phyloP scores from a whole-genome alignment of 92 coral and sea anemone species.

The Paragorgia papillata region DNA sequence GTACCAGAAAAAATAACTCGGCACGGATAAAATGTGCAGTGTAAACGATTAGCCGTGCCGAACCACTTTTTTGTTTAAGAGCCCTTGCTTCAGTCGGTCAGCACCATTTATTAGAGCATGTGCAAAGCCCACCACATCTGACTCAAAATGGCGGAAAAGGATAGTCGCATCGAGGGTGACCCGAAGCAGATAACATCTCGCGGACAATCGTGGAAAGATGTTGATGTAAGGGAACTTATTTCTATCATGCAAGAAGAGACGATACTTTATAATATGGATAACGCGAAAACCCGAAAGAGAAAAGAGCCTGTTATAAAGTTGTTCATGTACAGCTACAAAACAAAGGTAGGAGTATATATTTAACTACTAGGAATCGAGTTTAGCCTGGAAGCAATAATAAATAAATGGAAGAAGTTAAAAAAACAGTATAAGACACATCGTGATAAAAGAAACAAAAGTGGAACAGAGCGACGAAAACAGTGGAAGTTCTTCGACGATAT shows the following conservation, averaged over 20 bases:
- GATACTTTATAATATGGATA: slow-evolving; percentile 46
- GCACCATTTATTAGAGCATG: slow-evolving; percentile 16
- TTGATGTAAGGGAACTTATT: slow-evolving; percentile 36
- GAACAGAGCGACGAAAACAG: slow-evolving; percentile 48
- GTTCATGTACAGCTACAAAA: slow-evolving; percentile 58
- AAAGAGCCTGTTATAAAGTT: slow-evolving; percentile 44
- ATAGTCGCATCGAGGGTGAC: background rate
- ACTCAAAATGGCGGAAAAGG: background rate
- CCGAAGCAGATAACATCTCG: background rate
- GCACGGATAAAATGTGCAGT: slow-evolving; percentile 54
- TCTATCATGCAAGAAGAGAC: slow-evolving; percentile 57
- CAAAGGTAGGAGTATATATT: slow-evolving; percentile 30
- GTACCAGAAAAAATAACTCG: slow-evolving; percentile 44
- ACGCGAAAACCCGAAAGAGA: slow-evolving; percentile 57
- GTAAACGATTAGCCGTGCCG: slow-evolving; percentile 51
- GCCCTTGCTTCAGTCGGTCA: slow-evolving; percentile 42
- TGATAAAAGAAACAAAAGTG: slow-evolving; percentile 44
- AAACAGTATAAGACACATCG: slow-evolving; percentile 46
- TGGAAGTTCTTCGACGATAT: slow-evolving; percentile 58
- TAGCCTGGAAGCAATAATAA: slow-evolving; percentile 41
- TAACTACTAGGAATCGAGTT: background rate
- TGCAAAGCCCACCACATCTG: background rate
- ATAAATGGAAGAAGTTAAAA: slow-evolving; percentile 61
- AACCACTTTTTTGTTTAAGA: slow-evolving; percentile 42
- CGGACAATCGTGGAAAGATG: slow-evolving; percentile 53